phyloP scores from a whole-genome alignment of 1,140 invertebrate species.

The Frieseomelitta varia region DNA sequence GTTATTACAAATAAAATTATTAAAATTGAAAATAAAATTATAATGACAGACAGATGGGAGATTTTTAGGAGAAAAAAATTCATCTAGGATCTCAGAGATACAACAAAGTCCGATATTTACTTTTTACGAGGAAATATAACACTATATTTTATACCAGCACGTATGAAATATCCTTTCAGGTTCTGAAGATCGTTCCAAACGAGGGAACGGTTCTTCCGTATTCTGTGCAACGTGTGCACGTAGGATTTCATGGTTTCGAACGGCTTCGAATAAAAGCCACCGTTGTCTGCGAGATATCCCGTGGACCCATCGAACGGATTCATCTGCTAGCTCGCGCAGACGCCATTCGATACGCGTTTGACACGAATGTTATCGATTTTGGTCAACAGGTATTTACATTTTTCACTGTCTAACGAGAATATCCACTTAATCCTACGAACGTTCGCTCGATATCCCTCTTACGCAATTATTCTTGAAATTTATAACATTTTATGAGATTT shows the following conservation, averaged over 20 bases:
- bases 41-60: not conserved
- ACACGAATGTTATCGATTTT: constrained; percentile 74
- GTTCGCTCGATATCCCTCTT: not conserved
- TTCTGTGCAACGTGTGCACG: constrained; percentile 69
- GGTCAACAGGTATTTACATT: constrained; percentile 71
- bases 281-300: constrained; percentile 73
- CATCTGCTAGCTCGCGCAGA: constrained; percentile 72
- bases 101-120: not conserved
- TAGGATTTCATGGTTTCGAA: constrained; percentile 74
- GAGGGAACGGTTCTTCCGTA: constrained; percentile 76
- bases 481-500: not conserved
- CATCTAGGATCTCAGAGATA: too few relatives aligned
- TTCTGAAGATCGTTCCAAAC: constrained; percentile 74
- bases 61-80: not conserved
- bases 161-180: constrained; percentile 42
- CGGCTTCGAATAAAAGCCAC: constrained; percentile 62
- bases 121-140: not conserved
- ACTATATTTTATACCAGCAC: not conserved
- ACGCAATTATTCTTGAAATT: not conserved
- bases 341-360: constrained; percentile 71
- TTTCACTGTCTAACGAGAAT: not conserved
- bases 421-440: not conserved
- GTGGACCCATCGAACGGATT: constrained; percentile 74
- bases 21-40: not conserved
- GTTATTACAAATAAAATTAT: not conserved